Base-by-base conservation (phyloP, 53 echinoderm and acorn worm species). In the Astropecten irregularis region DNA sequence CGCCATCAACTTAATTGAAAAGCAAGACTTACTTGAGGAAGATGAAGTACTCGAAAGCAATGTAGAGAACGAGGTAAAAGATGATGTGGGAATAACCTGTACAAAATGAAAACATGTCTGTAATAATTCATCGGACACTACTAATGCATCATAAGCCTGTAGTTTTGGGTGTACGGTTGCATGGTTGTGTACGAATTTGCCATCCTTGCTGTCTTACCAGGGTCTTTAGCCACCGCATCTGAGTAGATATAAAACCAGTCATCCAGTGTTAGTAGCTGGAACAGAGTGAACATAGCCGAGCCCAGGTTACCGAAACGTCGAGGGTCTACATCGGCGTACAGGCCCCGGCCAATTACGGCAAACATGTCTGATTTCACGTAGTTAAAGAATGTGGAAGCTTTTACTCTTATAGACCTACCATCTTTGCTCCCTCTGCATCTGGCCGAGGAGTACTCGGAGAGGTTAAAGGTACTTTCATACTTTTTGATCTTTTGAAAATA, bases 191-290 rank as follows among this genome's bases (percentile, higher is more conserved):
- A 42, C 42, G 42, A 11, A 8, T 42, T 42, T 42, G 42, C n/a
- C n/a, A 42, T 42, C 42, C 42, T 42, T 8, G 42, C 42, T 42
- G 42, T 42, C 42, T 42, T 77, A 97, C 97, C 61, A 83, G 92
- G 90, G 79, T 97, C 91, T 84, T 84, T 91, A 10, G 85, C 84
- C 10, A 94, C 81, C 9, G 97, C 97, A 60, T 97, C 97, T 26
- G 86, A 70, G 57, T 91, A 99, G 47, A 99, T 93, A 60, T 94
- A 99, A 76, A 94, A 99, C 94, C 99, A 99, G 69, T 99, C 99
- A 52, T 99, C 99, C 21, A 99, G 79, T n/a, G 99, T 99, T 15
- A 99, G 82, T 4, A 94, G 90, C 74, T 99, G 99, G 56, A 99
- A 99, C 40, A 99, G 82, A 1, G 99, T 99, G 4, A 94, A 83